These are phyloP conservation scores for Galerucella calmariensis DNA, from an alignment of 2,888 invertebrate genomes.

Conservation along the genomic window DNA sequence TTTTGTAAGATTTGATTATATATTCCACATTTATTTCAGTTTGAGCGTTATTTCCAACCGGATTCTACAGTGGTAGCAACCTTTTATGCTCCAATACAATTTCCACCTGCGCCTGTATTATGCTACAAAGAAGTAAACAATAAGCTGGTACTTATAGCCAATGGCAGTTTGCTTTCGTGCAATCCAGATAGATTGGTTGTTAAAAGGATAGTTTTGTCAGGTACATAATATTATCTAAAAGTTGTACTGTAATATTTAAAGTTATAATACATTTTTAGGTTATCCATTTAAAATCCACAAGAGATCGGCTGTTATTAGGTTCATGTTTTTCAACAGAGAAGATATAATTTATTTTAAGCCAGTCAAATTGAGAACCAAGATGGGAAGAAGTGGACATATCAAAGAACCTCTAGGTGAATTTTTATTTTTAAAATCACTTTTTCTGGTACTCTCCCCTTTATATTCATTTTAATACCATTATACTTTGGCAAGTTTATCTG, in stretches of 20 bases:
- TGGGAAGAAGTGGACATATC: constrained; percentile 94
- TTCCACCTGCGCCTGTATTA: constrained; percentile 88
- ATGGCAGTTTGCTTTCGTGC: constrained; percentile 87
- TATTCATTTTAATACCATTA: no score
- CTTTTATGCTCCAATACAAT: constrained; percentile 92
- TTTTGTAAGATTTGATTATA: no score
- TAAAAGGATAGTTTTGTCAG: constrained; percentile 91
- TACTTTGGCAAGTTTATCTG: no score
- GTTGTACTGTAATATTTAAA: no score
- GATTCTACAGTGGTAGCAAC: constrained; percentile 90
- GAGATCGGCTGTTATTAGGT: constrained; percentile 89
- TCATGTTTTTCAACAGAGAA: constrained; percentile 98
- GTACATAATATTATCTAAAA: constrained; percentile 43
- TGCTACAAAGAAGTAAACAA: constrained; percentile 75
- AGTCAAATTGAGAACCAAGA: constrained; percentile 91
- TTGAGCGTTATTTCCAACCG: constrained; percentile 91
- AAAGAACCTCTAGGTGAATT: constrained; percentile 86
- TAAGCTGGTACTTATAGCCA: constrained; percentile 73
- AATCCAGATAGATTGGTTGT: constrained; percentile 91
- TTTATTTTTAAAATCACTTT: neutral
- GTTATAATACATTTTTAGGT: constrained; percentile 62
- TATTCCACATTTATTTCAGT: constrained; percentile 69
- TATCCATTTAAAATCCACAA: constrained; percentile 84
- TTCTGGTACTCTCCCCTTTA: no score
- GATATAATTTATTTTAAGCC: constrained; percentile 97